A percentile compares a stretch with the other conserved stretches of the same genome.
Conservation (phyloP, 2,888 invertebrate species). For the Lypha dubia region DNA sequence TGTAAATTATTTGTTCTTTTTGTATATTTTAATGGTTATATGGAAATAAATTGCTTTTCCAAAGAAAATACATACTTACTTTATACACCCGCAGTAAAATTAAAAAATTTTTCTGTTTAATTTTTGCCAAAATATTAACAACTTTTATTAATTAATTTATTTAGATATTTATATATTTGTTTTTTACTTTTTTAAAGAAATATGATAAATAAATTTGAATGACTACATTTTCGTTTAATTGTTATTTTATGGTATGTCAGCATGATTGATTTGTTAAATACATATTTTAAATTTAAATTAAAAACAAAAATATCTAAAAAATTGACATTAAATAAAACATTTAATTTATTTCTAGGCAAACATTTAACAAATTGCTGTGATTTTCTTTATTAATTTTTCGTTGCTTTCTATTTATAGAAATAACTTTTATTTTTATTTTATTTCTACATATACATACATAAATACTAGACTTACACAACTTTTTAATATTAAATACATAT, state of each 20-base stretch:
- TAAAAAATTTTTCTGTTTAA: not conserved
- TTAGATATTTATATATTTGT: constrained; percentile 1
- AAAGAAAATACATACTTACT: too few species aligned
- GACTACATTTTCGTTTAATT: constrained; percentile 37
- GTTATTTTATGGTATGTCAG: constrained; percentile 18
- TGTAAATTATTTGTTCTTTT: too few species aligned
- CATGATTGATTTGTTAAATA: constrained; percentile 44
- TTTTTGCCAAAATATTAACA: constrained; percentile 65
- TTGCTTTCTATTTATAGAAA: not conserved
- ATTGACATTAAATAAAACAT: constrained; percentile 27
- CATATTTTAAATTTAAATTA: constrained; percentile 11
- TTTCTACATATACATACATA: constrained; percentile 12
- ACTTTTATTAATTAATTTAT: constrained; percentile 48
- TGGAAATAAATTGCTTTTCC: too few species aligned
- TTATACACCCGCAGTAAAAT: not conserved
- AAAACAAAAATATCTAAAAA: constrained; percentile 11
- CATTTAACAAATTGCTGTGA: constrained; percentile 60
- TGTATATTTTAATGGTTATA: too few species aligned
- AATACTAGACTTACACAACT: constrained; percentile 13
- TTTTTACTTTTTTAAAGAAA: constrained; percentile 36
- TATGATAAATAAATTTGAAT: constrained; percentile 51
- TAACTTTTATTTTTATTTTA: not conserved
- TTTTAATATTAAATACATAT: constrained; percentile 1
- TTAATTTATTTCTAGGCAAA: constrained; percentile 9
- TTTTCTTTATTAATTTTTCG: not conserved